A percentile compares a stretch with the other conserved stretches of the same genome.
Evolutionary conservation across 2,113 vertebrate species (phyloP).

Genomic region (Mus spicilegus): DNA sequence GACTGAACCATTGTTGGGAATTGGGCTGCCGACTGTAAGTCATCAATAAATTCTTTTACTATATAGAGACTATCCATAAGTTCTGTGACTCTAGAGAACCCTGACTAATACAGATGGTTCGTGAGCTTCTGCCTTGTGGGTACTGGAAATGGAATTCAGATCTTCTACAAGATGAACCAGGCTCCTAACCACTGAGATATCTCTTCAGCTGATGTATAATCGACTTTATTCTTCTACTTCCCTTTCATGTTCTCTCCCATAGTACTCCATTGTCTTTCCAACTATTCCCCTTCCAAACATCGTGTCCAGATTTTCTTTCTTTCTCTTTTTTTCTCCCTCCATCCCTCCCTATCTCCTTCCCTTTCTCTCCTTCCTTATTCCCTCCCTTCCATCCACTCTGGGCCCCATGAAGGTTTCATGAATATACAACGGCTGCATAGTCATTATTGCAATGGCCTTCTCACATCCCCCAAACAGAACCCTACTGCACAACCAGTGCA

Average conservation of each 20-base stretch:
- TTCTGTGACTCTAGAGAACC: no score
- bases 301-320: background rate
- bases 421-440: background rate
- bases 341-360: background rate
- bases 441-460: background rate
- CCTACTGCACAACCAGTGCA: background rate
- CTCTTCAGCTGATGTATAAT: background rate
- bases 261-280: background rate
- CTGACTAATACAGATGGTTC: background rate
- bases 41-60: no score
- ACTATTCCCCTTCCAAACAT: no score
- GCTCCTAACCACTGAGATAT: background rate
- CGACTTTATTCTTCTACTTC: background rate
- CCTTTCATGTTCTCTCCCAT: background rate
- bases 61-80: no score
- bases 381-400: background rate
- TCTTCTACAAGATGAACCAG: background rate
- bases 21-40: no score
- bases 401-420: background rate
- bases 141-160: background rate
- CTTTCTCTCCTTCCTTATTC: background rate
- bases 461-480: background rate
- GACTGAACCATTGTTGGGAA: no score
- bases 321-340: background rate
- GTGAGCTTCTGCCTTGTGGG: background rate